Conservation (phyloP, 2,113 vertebrate genomes). For the Tichodroma muraria region DNA sequence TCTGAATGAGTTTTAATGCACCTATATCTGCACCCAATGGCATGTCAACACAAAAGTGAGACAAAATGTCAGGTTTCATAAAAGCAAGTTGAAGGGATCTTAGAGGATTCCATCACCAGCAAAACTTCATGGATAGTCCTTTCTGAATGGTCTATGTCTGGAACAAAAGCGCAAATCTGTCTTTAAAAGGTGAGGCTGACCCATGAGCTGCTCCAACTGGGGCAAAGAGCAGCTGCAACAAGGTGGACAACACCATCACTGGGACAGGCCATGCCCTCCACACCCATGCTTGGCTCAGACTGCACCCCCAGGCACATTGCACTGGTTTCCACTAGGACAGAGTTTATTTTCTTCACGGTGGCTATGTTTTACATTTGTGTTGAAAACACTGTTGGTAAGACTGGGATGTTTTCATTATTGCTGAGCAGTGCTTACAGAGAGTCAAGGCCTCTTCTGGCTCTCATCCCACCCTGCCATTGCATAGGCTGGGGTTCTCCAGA, state of each 20-base stretch:
- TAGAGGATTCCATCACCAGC: not conserved
- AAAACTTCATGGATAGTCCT: not conserved
- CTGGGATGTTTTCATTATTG: not conserved
- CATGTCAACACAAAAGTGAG: not conserved
- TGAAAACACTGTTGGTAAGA: not conserved
- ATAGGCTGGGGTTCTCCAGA: not conserved
- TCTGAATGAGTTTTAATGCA: not conserved
- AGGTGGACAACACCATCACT: too few relatives aligned
- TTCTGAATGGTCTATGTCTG: rapidly evolving
- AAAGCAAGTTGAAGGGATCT: not conserved
- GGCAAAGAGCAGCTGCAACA: not conserved
- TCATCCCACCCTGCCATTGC: not conserved
- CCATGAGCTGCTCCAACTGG: rapidly evolving
- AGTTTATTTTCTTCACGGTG: not conserved
- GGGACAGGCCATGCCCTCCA: not conserved
- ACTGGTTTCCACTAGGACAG: not conserved
- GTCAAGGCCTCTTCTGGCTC: not conserved
- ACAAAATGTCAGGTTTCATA: not conserved
- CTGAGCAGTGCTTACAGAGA: not conserved
- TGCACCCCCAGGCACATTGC: not conserved
- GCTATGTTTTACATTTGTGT: not conserved
- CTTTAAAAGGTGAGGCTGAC: not conserved
- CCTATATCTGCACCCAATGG: not conserved
- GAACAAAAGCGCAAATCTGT: not conserved
- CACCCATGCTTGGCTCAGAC: not conserved